Percentiles rank a stretch among this genome's conserved stretches.
Evolutionary conservation across 2,888 invertebrate genomes (phyloP).

Genomic region (Pseudococcus longispinus): DNA sequence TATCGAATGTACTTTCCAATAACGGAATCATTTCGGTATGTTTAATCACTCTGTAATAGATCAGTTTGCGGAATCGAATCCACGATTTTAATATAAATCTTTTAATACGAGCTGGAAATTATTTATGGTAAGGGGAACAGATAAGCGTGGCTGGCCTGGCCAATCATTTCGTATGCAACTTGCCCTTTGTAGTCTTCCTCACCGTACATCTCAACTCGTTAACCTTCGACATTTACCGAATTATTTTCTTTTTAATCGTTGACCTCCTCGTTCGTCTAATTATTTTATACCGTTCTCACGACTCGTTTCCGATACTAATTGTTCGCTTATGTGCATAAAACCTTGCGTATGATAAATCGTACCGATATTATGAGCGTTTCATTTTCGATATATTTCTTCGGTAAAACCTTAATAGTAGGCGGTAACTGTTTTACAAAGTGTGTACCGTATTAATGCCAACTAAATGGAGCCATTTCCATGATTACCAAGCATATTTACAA

Average conservation of each 20-base stretch:
- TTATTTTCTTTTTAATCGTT: conserved; percentile 55
- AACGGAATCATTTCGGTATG: conserved; percentile 31
- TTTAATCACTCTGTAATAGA: conserved; percentile 36
- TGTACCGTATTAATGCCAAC: neutral
- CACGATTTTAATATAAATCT: conserved; percentile 44
- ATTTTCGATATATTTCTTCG: conserved; percentile 6
- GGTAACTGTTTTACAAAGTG: conserved; percentile 7
- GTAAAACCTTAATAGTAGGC: conserved; percentile 6
- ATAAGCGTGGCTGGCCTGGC: conserved; percentile 26
- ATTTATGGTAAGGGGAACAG: conserved; percentile 29
- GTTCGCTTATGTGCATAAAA: conserved; percentile 36
- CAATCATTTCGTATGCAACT: conserved; percentile 32
- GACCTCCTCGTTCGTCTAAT: conserved; percentile 53
- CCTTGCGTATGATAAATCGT: conserved; percentile 39
- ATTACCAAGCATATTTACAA: conserved; percentile 10
- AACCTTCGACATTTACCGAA: conserved; percentile 54
- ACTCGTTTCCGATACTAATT: conserved; percentile 49
- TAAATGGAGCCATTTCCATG: conserved; percentile 12
- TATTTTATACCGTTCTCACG: conserved; percentile 52
- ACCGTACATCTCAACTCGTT: conserved; percentile 52
- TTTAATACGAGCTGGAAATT: neutral
- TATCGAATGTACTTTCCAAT: conserved; percentile 9
- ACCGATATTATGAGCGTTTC: conserved; percentile 40
- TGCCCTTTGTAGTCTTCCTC: conserved; percentile 40
- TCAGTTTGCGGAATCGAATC: conserved; percentile 40